Conservation (phyloP, 37 sponge, comb jelly and placozoan species). For the Ianthella basta region DNA sequence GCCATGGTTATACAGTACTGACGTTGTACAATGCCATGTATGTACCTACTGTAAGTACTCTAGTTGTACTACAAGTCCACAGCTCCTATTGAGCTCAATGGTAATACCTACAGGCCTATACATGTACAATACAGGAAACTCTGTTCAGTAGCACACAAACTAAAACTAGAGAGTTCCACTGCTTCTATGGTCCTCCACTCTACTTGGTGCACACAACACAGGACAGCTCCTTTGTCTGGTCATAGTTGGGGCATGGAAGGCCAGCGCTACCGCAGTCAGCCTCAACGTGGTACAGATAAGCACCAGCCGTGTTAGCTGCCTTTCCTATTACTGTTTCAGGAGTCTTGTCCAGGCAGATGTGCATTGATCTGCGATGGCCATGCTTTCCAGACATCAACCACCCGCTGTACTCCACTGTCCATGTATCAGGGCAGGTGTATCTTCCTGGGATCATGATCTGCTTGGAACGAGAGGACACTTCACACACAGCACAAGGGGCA, state of each 20-base stretch:
- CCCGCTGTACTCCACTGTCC: slow-evolving; percentile 6
- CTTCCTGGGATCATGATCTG: slow-evolving; percentile 28
- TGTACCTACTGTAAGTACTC: too few relatives aligned
- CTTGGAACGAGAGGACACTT: neutral
- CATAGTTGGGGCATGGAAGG: neutral
- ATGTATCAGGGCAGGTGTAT: neutral
- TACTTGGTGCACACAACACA: slow-evolving; percentile 26
- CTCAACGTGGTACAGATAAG: neutral
- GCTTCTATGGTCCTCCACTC: too few relatives aligned
- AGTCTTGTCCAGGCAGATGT: neutral
- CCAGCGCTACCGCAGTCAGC: neutral
- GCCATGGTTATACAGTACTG: too few relatives aligned
- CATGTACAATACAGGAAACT: too few relatives aligned
- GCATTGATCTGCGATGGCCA: neutral
- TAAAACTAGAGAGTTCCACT: too few relatives aligned
- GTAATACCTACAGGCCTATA: too few relatives aligned
- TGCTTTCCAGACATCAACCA: neutral
- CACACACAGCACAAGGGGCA: neutral
- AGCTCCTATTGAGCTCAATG: too few relatives aligned
- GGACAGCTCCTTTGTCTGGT: slow-evolving; percentile 10
- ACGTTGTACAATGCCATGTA: too few relatives aligned
- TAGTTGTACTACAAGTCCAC: too few relatives aligned
- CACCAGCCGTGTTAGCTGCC: neutral
- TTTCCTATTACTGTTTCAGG: neutral
- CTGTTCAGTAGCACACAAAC: too few relatives aligned